Base-by-base conservation (phyloP, 2,888 invertebrate species). In the Nasonia oneida region DNA sequence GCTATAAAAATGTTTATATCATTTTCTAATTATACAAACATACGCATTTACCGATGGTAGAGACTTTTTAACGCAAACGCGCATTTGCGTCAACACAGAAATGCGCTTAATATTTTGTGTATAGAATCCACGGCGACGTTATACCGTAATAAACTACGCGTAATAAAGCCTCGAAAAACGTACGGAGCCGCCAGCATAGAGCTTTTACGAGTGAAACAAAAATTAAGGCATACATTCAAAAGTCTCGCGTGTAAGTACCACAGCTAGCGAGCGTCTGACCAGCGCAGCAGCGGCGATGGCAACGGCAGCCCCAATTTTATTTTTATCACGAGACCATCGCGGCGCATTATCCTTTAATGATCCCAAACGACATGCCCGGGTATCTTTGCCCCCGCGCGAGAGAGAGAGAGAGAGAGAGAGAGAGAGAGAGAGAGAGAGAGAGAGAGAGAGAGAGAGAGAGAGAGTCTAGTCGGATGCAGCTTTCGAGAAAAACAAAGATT, bases 401-500 rank as follows among this genome's bases (percentile, higher is more conserved):
- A 29, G 6, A 42, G 42, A 15, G 64, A 50, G 64, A 29, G 6
- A 42, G 42, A 15, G 64, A 50, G 64, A 1, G 6, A 42, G 42
- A 15, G 64, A 50, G 64, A 29, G 6, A 42, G 42, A 15, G 64
- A 50, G 64, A 29, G 6, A 42, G 42, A 15, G 50, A 39, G 6
- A 39, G 39, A 29, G 6, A 42, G 42, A 15, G 64, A 50, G 64
- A n/a, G 50, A 39, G 6, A 39, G 39, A 29, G 6, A 42, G 42
- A 15, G 64, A 50, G 64, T 29, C 14, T 71, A 47, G 71, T 23
- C 79, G 39, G 74, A 64, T 80, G 80, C 83, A 80, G 79, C 77
- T 80, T 82, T 53, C 47, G 83, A 50, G 70, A 71, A 85, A 87
- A 85, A 84, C 83, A 86, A 75, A 87, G 81, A 88, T 86, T 86